A percentile compares a stretch with the other conserved stretches of the same genome.
phyloP scores from a whole-genome alignment of 1,140 invertebrate genomes.

The Lysiphlebus fabarum region DNA sequence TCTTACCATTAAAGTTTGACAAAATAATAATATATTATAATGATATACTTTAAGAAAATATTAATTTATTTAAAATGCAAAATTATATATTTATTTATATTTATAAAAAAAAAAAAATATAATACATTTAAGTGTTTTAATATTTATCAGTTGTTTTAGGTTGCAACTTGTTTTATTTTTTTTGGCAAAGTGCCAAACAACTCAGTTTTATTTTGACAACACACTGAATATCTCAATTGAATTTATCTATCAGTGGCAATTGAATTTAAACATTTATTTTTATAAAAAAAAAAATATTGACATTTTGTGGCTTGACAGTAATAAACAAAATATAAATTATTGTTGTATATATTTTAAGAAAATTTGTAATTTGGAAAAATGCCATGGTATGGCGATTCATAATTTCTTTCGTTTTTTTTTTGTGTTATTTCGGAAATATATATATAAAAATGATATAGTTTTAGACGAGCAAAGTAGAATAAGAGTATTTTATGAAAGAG shows the following conservation, averaged over 20 bases:
- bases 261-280: constrained; percentile 48
- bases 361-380: too few relatives aligned
- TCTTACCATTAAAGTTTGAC: constrained; percentile 1
- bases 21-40: not conserved
- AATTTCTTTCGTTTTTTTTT: too few relatives aligned
- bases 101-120: not conserved
- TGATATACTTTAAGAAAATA: not conserved
- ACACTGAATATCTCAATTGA: constrained; percentile 19
- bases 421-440: too few relatives aligned
- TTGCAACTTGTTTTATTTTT: constrained; percentile 39
- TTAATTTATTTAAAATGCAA: not conserved
- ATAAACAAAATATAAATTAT: not conserved
- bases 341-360: too few relatives aligned
- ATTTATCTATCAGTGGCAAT: constrained; percentile 27
- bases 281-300: constrained; percentile 48
- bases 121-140: constrained; percentile 45
- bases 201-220: constrained; percentile 24
- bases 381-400: too few relatives aligned
- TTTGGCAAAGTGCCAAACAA: constrained; percentile 44
- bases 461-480: too few relatives aligned
- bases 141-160: constrained; percentile 46
- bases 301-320: constrained; percentile 8
- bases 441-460: too few relatives aligned
- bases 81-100: not conserved
- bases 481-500: too few relatives aligned